phyloP scores from a whole-genome alignment of 2,113 vertebrate species.

The Hippocampus abdominalis region DNA sequence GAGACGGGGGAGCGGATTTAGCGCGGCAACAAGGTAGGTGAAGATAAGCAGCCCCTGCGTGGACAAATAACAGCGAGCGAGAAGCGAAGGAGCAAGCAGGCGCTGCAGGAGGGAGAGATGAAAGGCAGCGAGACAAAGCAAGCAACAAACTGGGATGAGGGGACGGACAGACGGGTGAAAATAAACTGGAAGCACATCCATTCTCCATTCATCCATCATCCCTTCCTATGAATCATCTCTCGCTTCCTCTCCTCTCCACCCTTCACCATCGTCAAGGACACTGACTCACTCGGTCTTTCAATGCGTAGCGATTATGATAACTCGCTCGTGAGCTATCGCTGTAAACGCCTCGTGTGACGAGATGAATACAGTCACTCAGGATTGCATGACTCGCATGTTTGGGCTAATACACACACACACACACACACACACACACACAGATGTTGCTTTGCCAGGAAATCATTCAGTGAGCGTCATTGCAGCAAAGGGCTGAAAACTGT shows the following conservation, averaged over 20 bases:
- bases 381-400: constrained; percentile 16
- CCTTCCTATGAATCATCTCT: constrained; percentile 35
- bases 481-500: background rate
- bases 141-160: constrained; percentile 11
- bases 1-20: constrained; percentile 47
- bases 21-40: constrained; percentile 35
- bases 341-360: constrained; percentile 1
- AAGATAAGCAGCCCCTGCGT: constrained; percentile 54
- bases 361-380: constrained; percentile 14
- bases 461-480: constrained; percentile 6
- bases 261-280: constrained; percentile 36
- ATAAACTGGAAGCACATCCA: constrained; percentile 9
- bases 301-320: constrained; percentile 48
- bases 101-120: constrained; percentile 17
- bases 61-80: constrained; percentile 63
- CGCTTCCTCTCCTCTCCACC: constrained; percentile 15
- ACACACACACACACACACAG: background rate
- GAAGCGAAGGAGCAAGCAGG: constrained; percentile 17
- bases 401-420: background rate
- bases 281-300: constrained; percentile 52
- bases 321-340: background rate
- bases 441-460: constrained; percentile 22
- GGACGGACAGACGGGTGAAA: constrained; percentile 30
- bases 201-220: constrained; percentile 16
- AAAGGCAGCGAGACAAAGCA: constrained; percentile 37